phyloP scores from a whole-genome alignment of 2,113 vertebrate genomes.

The Sterrhoptilus dennistouni region DNA sequence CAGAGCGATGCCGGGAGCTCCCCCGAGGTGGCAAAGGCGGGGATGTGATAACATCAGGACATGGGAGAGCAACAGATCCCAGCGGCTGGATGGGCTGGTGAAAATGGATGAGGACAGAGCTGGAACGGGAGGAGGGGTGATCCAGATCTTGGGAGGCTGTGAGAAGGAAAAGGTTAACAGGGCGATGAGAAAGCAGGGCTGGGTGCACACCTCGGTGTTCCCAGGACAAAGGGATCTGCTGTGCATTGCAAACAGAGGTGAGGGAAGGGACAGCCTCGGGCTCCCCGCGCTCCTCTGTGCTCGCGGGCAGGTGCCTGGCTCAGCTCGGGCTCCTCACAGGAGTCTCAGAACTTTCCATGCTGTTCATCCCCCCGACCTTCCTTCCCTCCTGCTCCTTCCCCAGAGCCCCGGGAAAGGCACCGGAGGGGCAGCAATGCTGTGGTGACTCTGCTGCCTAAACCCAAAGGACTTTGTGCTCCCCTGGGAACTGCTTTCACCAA shows the following conservation, averaged over 20 bases:
- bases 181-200: background rate
- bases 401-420: background rate
- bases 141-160: background rate
- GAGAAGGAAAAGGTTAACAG: background rate
- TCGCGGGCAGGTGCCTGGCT: background rate
- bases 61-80: background rate
- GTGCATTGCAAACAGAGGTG: slow-evolving; percentile 11
- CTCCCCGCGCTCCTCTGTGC: background rate
- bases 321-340: background rate
- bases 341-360: background rate
- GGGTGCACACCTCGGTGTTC: background rate
- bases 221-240: slow-evolving; percentile 35
- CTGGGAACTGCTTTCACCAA: background rate
- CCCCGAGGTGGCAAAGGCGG: background rate
- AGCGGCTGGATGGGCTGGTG: background rate
- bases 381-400: background rate
- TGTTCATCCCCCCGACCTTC: background rate
- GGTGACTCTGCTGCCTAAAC: background rate
- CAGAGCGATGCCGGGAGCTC: background rate
- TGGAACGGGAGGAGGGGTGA: background rate
- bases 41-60: background rate
- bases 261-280: slow-evolving; percentile 13
- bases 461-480: background rate
- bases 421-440: background rate
- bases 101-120: background rate